Evolutionary conservation across 2,888 invertebrate species (phyloP), one percentile per base, ranked within the genome.

Genomic region (Nysson spinosus): DNA sequence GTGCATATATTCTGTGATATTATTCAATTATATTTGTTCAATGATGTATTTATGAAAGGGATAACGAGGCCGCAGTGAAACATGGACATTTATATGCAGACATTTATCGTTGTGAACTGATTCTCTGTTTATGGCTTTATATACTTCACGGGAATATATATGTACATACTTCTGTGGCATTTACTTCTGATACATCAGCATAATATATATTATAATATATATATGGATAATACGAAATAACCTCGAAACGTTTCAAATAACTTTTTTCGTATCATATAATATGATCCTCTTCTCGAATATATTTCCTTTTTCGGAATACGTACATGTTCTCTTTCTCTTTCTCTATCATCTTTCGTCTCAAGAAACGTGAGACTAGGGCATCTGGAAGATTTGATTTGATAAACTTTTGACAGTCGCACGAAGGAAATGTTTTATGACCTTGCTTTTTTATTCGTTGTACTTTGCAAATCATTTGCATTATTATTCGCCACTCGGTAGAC

Each of bases 221-320:
- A 20, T 12, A 37, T 12, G 47, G 42, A 56, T 68, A 55, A 56
- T 51, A 56, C 60, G 60, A 51, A 66, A 39, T 47, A 60, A 68
- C 60, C 46, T 26, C 65, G 47, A 49, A 43, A 51, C 37, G 39
- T 37, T 47, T 51, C 58, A 55, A 65, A 60, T 56, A 47, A 56
- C 51, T 51, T 22, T 40, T 20, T 6, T 17, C 32, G 14, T 56
- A 60, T 60, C 68, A 34, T 44, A 42, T 68, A 68, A 66, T 68
- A 47, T 46, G 65, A 68, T 60, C 51, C 55, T 26, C 26, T 43
- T 47, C 30, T 51, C 39, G 68, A 68, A 65, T 66, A 67, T 52
- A 49, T 64, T 52, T 30, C 44, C 16, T 35, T 39, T 26, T n/a
- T 12, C 44, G 4, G 46, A 39, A 12, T 42, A 34, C 28, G 26